Conservation (phyloP, 2,113 vertebrate species). For the Cavia aperea region DNA sequence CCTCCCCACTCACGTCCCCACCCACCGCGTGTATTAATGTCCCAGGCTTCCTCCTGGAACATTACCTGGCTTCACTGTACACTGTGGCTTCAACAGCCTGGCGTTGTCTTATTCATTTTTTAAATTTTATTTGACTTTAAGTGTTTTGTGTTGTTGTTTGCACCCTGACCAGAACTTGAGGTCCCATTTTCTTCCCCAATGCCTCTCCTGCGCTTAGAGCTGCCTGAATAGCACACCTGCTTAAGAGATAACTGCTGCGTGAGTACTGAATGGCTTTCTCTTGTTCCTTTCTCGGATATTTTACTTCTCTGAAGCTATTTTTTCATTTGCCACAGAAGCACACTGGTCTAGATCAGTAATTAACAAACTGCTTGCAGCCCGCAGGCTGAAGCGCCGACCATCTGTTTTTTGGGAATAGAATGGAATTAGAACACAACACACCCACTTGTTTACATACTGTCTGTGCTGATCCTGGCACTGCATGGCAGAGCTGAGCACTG, state of each 20-base stretch:
- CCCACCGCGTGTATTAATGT: too few species aligned
- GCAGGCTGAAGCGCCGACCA: not conserved
- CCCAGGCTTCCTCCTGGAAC: not conserved
- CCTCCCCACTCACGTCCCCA: not conserved
- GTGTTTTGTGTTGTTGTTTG: not conserved
- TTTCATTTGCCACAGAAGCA: not conserved
- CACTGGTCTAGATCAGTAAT: not conserved
- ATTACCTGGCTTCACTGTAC: not conserved
- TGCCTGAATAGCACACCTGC: not conserved
- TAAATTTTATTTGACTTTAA: not conserved
- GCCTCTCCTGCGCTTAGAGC: not conserved
- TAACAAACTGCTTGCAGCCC: not conserved
- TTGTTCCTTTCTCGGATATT: not conserved
- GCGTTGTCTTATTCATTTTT: not conserved
- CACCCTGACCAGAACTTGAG: not conserved
- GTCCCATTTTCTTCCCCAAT: not conserved
- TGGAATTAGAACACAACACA: not conserved
- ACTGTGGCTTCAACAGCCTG: not conserved
- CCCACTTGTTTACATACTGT: not conserved
- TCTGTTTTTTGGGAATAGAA: not conserved
- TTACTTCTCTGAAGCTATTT: not conserved
- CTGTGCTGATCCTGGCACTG: not conserved
- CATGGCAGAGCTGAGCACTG: not conserved
- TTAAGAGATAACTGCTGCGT: not conserved
- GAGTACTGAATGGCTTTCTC: not conserved